Evolutionary conservation across 2,797 vertebrate genomes (phyloP), one percentile per base, ranked within the genome.

Genomic region (Streptopelia turtur): DNA sequence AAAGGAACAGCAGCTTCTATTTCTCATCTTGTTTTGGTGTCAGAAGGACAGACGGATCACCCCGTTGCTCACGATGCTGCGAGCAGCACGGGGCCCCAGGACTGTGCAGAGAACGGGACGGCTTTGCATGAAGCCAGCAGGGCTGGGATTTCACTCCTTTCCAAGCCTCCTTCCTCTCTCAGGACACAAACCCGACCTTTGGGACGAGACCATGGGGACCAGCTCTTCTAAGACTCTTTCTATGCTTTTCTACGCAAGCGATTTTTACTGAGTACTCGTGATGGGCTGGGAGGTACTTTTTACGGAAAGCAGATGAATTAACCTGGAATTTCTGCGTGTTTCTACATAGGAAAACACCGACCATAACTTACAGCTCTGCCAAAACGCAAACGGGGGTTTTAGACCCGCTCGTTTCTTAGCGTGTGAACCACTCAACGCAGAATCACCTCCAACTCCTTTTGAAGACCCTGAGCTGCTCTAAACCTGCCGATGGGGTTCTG

Each of bases 341-440:
- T 82, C 50, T 87, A 71, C 30, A 9, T 0, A 35, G 60, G 56
- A 77, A 86, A 84, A 61, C 70, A 81, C 18, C 9, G 10, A 35
- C 21, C 45, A 35, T 7, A 65, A 77, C 9, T 87, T 86, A 20
- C 52, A 80, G 83, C 68, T 84, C 53, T 77, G 92, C 49, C 71
- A 47, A 45, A 90, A 55, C 27, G 56, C 50, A 49, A 94, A 70
- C 50, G 22, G 11, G 2, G 14, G 27, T 27, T 86, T 68, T 77
- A 88, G 79, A 59, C 27, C 35, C 4, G 2, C 16, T 66, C 56
- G 5, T 59, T 74, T 41, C 30, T 53, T 17, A 80, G 66, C 0
- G 0, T 35, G 86, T n/a, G 52, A 83, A 35, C 47, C 33, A 17
- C n/a, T 64, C 39, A 0, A 0, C 1, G 33, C 1, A 60, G 68